Evolutionary conservation across 1,140 invertebrate genomes (phyloP).

Genomic region (Leucophenga varia): DNA sequence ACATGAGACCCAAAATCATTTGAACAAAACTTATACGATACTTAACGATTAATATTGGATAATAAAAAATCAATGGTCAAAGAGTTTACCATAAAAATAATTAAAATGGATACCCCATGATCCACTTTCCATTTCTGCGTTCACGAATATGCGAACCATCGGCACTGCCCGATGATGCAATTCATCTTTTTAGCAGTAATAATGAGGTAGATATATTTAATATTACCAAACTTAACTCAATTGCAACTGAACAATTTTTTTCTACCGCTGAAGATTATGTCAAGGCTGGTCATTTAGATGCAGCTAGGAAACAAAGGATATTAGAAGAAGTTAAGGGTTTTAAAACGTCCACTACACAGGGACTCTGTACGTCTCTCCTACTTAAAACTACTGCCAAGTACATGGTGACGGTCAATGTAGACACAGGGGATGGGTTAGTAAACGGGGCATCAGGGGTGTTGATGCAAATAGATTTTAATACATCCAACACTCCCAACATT

Average conservation of each 20-base stretch:
- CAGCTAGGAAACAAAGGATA: neutral
- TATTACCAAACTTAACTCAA: neutral
- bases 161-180: no score
- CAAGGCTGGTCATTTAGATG: neutral
- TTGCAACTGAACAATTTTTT: neutral
- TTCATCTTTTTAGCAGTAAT: neutral
- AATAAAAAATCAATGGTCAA: no score
- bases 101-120: no score
- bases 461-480: neutral
- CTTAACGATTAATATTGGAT: no score
- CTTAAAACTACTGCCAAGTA: no score
- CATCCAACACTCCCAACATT: neutral
- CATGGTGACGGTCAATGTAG: no score
- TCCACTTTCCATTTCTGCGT: no score
- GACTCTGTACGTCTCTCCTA: neutral
- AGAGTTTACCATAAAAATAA: no score
- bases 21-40: no score
- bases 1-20: no score
- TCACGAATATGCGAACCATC: no score
- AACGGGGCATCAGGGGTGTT: neutral
- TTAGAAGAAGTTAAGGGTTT: neutral
- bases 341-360: neutral
- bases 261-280: neutral
- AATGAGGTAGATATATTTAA: neutral
- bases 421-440: no score